Base-by-base conservation (phyloP, 2,797 vertebrate genomes). In the Periophthalmus magnuspinnatus region DNA sequence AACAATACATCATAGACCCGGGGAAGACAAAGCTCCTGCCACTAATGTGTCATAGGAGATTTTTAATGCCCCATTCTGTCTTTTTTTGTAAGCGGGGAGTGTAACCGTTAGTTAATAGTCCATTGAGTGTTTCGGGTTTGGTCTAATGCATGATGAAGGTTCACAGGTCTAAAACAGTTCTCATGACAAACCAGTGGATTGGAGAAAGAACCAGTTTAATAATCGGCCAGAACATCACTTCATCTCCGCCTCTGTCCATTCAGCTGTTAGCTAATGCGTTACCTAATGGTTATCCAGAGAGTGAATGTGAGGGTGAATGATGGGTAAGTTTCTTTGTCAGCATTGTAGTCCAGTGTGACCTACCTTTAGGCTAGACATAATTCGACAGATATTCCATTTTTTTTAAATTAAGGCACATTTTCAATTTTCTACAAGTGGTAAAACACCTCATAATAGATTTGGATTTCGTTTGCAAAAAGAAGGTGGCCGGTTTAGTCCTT, bases 151-250 rank as follows among this genome's bases (percentile, higher is more conserved):
- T 6, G 28, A 57, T n/a, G 28, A 57, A 13, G 22, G 50, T 54
- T 54, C 50, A 54, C 50, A 54, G 50, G 50, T 54, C 50, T 9
- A 21, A 22, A 10, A 21, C 50, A 3, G 50, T 33, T 65, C 67
- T 70, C 79, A 69, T 89, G 89, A 91, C 77, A 84, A 87, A 93
- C 92, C 88, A 89, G 89, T 81, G 82, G 74, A 71, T 76, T 80
- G 70, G 76, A 88, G 78, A 89, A 81, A 66, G 70, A 85, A 89
- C 74, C 77, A 66, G 50, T 21, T 54, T 54, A 54, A 54, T 54
- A 54, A 54, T 54, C 19, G n/a, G 7, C 21, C 52, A 55, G n/a
- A 55, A 55, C 52, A 22, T 55, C 52, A 55, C 52, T 55, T 55
- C 21, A 13, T 55, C 21, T 22, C 10, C 5, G 52, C 52, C 5